A percentile compares a stretch with the other conserved stretches of the same genome.
Evolutionary conservation across 37 sponge, comb jelly and placozoan species (phyloP).

Genomic region (Crambe crambe): DNA sequence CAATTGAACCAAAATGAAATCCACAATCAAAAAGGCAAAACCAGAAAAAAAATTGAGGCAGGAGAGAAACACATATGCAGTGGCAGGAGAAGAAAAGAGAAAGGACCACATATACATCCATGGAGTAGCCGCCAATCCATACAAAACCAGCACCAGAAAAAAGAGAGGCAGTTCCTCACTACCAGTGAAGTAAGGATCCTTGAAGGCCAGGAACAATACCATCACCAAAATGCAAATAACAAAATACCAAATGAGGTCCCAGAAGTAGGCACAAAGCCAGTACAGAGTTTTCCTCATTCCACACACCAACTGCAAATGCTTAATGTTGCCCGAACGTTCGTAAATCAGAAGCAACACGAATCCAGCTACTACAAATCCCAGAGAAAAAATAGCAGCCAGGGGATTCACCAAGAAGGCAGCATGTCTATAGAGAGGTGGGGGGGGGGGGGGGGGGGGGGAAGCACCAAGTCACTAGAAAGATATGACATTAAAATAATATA

Average conservation of each 20-base stretch:
- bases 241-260: slow-evolving; percentile 76
- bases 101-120: slow-evolving; percentile 88
- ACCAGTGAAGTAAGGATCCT: slow-evolving; percentile 44
- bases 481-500: no score
- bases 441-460: slow-evolving; percentile 7
- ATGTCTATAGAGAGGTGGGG: not conserved
- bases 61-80: slow-evolving; percentile 82
- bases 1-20: slow-evolving; percentile 39
- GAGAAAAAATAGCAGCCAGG: slow-evolving; percentile 76
- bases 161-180: slow-evolving; percentile 54
- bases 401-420: slow-evolving; percentile 67
- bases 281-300: slow-evolving; percentile 83
- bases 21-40: slow-evolving; percentile 68
- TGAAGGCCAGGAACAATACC: slow-evolving; percentile 43
- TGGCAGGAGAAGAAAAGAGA: slow-evolving; percentile 80
- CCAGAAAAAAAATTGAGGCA: slow-evolving; percentile 88
- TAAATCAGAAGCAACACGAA: slow-evolving; percentile 80
- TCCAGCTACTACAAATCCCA: slow-evolving; percentile 83
- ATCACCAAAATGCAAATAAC: slow-evolving; percentile 27
- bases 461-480: not conserved
- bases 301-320: slow-evolving; percentile 85
- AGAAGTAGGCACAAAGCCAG: slow-evolving; percentile 83
- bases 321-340: slow-evolving; percentile 72
- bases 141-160: slow-evolving; percentile 64
- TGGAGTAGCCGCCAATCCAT: slow-evolving; percentile 81